A percentile compares a stretch with the other conserved stretches of the same genome.
These are phyloP conservation scores for roundworm (Caenorhabditis elegans) DNA, from an alignment of 1,140 invertebrate species.

Conservation along the genomic window WBcel235 BX284606.5:9373501-9374000, in stretches of 20 bases:
- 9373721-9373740: no score
- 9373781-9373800: slow-evolving; percentile 5
- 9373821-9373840: slow-evolving; percentile 14
- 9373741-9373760: no score
- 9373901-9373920: slow-evolving; percentile 14
- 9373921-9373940: slow-evolving; percentile 11
- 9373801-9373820: slow-evolving; percentile 23
- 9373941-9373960: slow-evolving; percentile 12
- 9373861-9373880: slow-evolving; percentile 17
- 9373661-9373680: no score
- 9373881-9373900: slow-evolving; percentile 13
- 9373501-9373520: background rate
- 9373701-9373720: no score
- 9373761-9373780: background rate
- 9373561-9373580: no score
- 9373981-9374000: slow-evolving; percentile 2
- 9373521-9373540: background rate
- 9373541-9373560: background rate
- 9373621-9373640: no score
- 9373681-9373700: no score
- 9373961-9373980: slow-evolving; percentile 5
- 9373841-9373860: slow-evolving; percentile 15
- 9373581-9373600: no score
- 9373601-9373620: no score
- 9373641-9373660: no score